These are phyloP conservation scores for Myotis myotis DNA, from an alignment of 2,797 vertebrate species.

Conservation along the genomic window DNA sequence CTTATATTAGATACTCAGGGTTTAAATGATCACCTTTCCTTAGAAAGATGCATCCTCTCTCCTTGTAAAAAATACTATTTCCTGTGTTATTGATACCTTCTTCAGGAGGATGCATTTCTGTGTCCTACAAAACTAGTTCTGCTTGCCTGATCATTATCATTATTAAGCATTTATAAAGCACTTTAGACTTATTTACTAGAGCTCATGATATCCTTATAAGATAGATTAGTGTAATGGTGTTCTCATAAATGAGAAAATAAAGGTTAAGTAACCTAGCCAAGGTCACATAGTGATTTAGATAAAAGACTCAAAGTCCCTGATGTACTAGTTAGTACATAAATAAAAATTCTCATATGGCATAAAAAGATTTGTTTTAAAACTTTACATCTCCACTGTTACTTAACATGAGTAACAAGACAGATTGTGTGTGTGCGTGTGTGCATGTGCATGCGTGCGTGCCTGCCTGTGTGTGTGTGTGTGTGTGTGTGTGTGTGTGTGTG, in stretches of 20 bases:
- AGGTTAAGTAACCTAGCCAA: slow-evolving; percentile 67
- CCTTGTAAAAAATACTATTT: slow-evolving; percentile 37
- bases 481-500: background rate
- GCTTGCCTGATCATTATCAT: slow-evolving; percentile 58
- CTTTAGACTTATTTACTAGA: slow-evolving; percentile 74
- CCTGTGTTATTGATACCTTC: slow-evolving; percentile 47
- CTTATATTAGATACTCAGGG: slow-evolving; percentile 56
- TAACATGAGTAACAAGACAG: background rate
- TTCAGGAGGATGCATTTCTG: slow-evolving; percentile 46
- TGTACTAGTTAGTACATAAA: slow-evolving; percentile 11
- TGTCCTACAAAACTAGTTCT: slow-evolving; percentile 57
- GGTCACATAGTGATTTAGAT: slow-evolving; percentile 63
- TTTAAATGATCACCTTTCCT: slow-evolving; percentile 59
- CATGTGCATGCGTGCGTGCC: rapidly evolving
- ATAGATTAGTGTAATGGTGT: slow-evolving; percentile 50
- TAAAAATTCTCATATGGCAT: slow-evolving; percentile 49
- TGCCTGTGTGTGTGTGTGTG: no score
- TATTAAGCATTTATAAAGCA: slow-evolving; percentile 73
- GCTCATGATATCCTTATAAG: slow-evolving; percentile 47
- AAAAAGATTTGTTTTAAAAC: slow-evolving; percentile 47
- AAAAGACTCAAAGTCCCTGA: slow-evolving; percentile 56
- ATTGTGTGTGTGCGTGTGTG: background rate
- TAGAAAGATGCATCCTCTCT: background rate
- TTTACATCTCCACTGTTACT: background rate
- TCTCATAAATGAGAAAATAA: slow-evolving; percentile 70